Conservation (phyloP, 2,888 invertebrate genomes). For the Erynnis tages region DNA sequence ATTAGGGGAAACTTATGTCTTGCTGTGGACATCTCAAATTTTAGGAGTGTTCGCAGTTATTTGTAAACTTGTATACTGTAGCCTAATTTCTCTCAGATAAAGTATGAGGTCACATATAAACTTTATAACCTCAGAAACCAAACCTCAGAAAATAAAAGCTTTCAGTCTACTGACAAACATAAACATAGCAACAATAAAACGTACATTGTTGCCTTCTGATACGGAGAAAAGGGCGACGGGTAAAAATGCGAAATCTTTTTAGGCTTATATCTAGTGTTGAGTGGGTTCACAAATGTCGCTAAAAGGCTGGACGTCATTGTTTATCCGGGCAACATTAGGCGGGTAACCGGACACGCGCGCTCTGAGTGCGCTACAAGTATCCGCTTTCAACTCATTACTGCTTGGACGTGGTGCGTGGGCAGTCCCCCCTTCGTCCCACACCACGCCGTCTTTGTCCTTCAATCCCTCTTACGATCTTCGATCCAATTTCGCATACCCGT, state of each 20-base stretch:
- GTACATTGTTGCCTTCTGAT: slow-evolving; percentile 37
- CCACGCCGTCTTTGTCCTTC: slow-evolving; percentile 70
- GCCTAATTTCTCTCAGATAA: not conserved
- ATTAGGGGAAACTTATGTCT: too few relatives aligned
- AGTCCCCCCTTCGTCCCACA: slow-evolving; percentile 43
- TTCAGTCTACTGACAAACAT: not conserved
- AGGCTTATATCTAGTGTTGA: slow-evolving; percentile 79
- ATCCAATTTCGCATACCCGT: slow-evolving; percentile 76
- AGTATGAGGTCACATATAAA: too few relatives aligned
- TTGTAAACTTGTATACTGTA: too few relatives aligned
- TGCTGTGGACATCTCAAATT: too few relatives aligned
- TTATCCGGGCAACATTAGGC: slow-evolving; percentile 81
- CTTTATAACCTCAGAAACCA: too few relatives aligned
- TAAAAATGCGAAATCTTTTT: slow-evolving; percentile 74
- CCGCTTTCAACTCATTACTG: slow-evolving; percentile 82
- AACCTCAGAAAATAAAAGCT: too few relatives aligned
- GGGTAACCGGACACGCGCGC: slow-evolving; percentile 81
- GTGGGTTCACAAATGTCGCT: slow-evolving; percentile 81
- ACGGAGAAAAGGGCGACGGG: slow-evolving; percentile 67
- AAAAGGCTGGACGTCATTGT: slow-evolving; percentile 82
- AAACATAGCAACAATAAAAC: slow-evolving; percentile 3
- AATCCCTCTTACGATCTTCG: slow-evolving; percentile 78
- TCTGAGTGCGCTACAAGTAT: slow-evolving; percentile 82
- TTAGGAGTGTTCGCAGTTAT: too few relatives aligned
- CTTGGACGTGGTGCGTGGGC: slow-evolving; percentile 79